These are phyloP conservation scores for Argyrosomus japonicus DNA, from an alignment of 2,113 vertebrate species.

Conservation along the genomic window DNA sequence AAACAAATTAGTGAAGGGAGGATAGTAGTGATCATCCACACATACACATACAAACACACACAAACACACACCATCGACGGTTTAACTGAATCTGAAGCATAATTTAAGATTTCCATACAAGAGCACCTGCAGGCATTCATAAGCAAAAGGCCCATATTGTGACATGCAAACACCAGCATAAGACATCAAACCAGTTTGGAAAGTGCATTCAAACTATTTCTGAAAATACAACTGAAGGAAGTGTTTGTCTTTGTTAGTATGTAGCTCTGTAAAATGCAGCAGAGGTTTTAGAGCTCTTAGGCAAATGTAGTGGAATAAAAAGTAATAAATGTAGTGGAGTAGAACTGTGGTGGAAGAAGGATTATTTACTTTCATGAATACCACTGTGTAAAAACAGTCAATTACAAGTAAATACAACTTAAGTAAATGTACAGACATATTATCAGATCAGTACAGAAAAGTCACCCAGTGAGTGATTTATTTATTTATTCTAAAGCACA, in stretches of 20 bases:
- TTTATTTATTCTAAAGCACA: too few species aligned
- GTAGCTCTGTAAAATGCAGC: not conserved
- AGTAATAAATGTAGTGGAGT: not conserved
- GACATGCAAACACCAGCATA: slow-evolving; percentile 58
- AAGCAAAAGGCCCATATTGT: slow-evolving; percentile 57
- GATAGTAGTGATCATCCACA: slow-evolving; percentile 55
- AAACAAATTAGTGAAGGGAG: slow-evolving; percentile 80
- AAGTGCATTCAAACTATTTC: slow-evolving; percentile 1
- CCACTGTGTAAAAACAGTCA: too few species aligned
- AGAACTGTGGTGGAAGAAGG: not conserved
- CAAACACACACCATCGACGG: slow-evolving; percentile 49
- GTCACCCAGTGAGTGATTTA: too few species aligned
- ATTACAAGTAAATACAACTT: too few species aligned
- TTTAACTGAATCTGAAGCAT: slow-evolving; percentile 71
- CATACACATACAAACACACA: not conserved
- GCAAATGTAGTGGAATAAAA: not conserved
- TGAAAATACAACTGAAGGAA: not conserved
- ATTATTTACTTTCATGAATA: not conserved
- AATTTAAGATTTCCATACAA: slow-evolving; percentile 71
- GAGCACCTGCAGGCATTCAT: slow-evolving; percentile 52
- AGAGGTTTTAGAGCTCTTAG: not conserved
- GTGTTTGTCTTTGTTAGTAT: not conserved
- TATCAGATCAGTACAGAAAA: too few species aligned
- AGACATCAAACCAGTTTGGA: slow-evolving; percentile 28
- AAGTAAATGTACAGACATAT: too few species aligned